phyloP scores from a whole-genome alignment of 2,113 vertebrate species.

The Kryptolebias marmoratus region DNA sequence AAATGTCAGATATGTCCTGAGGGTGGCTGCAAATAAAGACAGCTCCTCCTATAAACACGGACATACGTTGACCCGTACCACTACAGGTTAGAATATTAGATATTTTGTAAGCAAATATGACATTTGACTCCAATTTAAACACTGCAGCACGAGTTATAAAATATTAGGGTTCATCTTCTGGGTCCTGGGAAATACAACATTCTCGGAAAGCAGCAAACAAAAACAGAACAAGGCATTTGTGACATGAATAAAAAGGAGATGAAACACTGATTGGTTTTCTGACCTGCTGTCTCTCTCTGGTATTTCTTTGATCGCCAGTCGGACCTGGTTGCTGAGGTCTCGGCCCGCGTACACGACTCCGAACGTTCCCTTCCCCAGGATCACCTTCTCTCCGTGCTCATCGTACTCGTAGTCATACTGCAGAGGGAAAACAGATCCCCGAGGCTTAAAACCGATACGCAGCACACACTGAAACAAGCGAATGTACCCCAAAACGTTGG shows the following conservation, averaged over 20 bases:
- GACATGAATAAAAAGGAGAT: not conserved
- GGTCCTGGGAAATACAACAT: not conserved
- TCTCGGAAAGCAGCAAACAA: not conserved
- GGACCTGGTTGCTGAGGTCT: constrained; percentile 98
- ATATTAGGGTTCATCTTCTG: not conserved
- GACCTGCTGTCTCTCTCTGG: constrained; percentile 98
- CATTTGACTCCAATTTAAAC: not conserved
- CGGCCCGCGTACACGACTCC: constrained; percentile 96
- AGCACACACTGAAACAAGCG: not conserved
- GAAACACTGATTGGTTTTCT: constrained; percentile 2
- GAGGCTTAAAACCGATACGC: not conserved
- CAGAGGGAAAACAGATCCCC: constrained; percentile 23
- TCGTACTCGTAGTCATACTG: constrained; percentile 99
- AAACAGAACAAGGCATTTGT: not conserved
- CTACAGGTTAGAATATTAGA: not conserved
- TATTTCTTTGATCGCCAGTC: constrained; percentile 98
- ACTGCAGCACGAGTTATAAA: not conserved
- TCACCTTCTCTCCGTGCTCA: constrained; percentile 91
- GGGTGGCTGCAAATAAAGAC: not conserved
- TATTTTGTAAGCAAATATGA: not conserved
- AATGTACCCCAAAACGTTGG: too few species aligned
- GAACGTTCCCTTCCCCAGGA: constrained; percentile 96
- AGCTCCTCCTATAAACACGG: not conserved
- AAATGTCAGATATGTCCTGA: constrained; percentile 2
- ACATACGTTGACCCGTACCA: not conserved